These are phyloP conservation scores for Rhorus exstirpatorius DNA, from an alignment of 2,888 invertebrate genomes.

Conservation along the genomic window DNA sequence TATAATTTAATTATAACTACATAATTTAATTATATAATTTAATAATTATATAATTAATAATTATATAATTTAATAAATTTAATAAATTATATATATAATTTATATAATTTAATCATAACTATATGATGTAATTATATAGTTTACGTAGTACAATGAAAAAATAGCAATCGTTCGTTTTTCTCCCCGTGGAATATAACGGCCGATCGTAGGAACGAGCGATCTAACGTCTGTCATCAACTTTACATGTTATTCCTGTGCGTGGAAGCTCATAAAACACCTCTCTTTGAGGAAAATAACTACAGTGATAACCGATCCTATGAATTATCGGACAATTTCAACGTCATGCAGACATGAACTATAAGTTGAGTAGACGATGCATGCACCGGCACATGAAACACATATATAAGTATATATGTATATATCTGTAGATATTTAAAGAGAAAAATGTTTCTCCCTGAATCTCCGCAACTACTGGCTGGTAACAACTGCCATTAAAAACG, in stretches of 20 bases:
- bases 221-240: neutral
- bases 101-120: too few relatives aligned
- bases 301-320: neutral
- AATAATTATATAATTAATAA: too few relatives aligned
- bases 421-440: neutral
- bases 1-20: too few relatives aligned
- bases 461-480: slow-evolving; percentile 15
- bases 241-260: neutral
- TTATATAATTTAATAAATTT: too few relatives aligned
- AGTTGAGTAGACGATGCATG: slow-evolving; percentile 9
- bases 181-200: too few relatives aligned
- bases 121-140: too few relatives aligned
- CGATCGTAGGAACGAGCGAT: neutral
- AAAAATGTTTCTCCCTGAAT: neutral
- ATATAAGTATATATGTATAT: neutral
- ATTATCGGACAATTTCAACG: slow-evolving; percentile 2
- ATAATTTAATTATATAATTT: too few relatives aligned
- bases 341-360: neutral
- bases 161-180: too few relatives aligned
- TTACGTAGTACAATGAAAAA: too few relatives aligned
- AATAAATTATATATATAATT: too few relatives aligned
- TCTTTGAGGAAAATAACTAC: neutral
- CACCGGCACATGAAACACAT: neutral
- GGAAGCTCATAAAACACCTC: neutral
- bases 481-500: slow-evolving; percentile 40